Evolutionary conservation across 2,113 vertebrate species (phyloP).

Genomic region (Neogale vison): DNA sequence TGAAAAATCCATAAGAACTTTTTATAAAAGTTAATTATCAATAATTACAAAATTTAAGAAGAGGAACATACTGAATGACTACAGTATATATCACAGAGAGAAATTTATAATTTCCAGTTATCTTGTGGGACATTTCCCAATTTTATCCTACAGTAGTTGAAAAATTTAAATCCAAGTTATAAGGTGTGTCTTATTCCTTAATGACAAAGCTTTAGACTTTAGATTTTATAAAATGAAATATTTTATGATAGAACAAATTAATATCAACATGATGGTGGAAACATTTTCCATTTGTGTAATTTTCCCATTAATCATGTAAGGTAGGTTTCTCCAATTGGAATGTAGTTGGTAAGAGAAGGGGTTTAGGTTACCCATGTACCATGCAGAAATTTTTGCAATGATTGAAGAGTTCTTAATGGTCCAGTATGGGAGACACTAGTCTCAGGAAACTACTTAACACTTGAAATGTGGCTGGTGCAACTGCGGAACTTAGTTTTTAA

Average conservation of each 20-base stretch:
- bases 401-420: not conserved
- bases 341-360: not conserved
- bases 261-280: not conserved
- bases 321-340: not conserved
- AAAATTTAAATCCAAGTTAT: not conserved
- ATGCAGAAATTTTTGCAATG: not conserved
- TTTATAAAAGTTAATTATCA: not conserved
- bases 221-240: not conserved
- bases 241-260: conserved; percentile 11
- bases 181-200: not conserved
- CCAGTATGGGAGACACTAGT: not conserved
- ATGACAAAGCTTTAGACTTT: not conserved
- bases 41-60: not conserved
- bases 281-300: not conserved
- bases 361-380: not conserved
- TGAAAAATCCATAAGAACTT: not conserved
- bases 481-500: not conserved
- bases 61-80: not conserved
- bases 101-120: not conserved
- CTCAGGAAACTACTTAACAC: not conserved
- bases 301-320: not conserved
- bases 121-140: not conserved
- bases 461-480: not conserved
- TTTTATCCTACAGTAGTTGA: not conserved
- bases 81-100: not conserved